Evolutionary conservation across 2,888 invertebrate genomes (phyloP), one percentile per base, ranked within the genome.

Genomic region (Xestia c-nigrum): DNA sequence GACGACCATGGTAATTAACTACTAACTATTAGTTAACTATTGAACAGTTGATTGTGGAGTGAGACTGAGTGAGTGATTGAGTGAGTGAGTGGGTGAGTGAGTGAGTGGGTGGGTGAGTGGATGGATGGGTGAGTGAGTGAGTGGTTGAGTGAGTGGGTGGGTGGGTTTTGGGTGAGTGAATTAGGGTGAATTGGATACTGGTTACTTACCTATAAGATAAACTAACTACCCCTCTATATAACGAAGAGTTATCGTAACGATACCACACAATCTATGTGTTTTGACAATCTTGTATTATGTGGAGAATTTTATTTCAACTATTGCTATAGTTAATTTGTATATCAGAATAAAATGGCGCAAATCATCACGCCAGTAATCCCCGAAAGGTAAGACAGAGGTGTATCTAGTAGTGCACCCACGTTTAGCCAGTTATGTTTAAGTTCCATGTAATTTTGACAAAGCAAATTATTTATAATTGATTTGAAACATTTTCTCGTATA

Each of bases 401-500:
- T n/a, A 64, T 10, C 21, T 63, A 21, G 0, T 7, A 63, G 21
- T 63, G 12, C 63, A 43, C n/a, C 12, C 2, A 64, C n/a, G n/a
- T 14, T 14, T 38, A 9, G 38, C 6, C 40, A 64, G 64, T 43
- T 43, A 14, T 4, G 64, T 43, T n/a, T 31, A 31, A 59, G n/a
- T 64, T 7, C 64, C 43, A n/a, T 64, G 64, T 64, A 43, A 43
- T 14, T 73, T 55, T 50, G 65, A 75, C 12, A 70, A 77, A 64
- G 46, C 43, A 57, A 65, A 77, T 65, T 50, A 72, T 64, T 57
- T 59, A 16, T 10, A 43, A 52, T 69, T 69, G 3, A 59, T 72
- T 72, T 68, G 31, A n/a, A 31, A 63, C 16, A 52, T 52, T 50
- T 47, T 61, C 40, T 76, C 71, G 68, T 83, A 70, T 72, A 83